Evolutionary conservation across 2,888 invertebrate genomes (phyloP), one percentile per base, ranked within the genome.

Genomic region (Apamea epomidion): DNA sequence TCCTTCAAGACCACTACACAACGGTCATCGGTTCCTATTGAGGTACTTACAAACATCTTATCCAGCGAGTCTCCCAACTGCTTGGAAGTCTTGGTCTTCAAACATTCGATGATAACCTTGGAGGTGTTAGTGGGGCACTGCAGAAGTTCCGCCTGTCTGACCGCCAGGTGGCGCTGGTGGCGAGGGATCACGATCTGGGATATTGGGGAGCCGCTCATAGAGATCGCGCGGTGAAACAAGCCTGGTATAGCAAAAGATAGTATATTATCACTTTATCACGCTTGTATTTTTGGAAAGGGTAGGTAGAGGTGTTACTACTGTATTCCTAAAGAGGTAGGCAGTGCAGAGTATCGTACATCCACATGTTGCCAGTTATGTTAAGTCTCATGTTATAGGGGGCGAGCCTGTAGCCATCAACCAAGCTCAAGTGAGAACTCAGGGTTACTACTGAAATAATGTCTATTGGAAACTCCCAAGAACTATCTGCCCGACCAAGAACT

Each of bases 151-250:
- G 98, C 98, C 90, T 98, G 98, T 82, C 97, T 97, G 78, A 96
- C 97, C 0, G 98, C 98, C 75, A 98, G 93, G 48, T 97, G 90
- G 69, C 97, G 92, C 93, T 98, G 98, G 84, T 98, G 94, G 0
- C 91, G 91, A 0, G 97, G 97, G 21, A 97, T 92, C 2, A 97
- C 95, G 92, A 96, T 97, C 73, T 98, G 97, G 1, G 97, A 97
- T 0, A 97, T 95, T 0, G 97, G 97, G 0, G 98, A 97, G 1
- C 98, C 98, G 89, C 98, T 98, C 97, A 98, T 98, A 0, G 98
- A 97, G 32, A 98, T 98, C 0, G 97, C 98, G 80, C 97, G 97
- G 91, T 98, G 98, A 93, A 98, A 98, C 0, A 98, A 94, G 76
- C 98, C 98, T 97, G 90, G 79, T 0, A 0, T 0, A 18, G 1